phyloP scores from a whole-genome alignment of 2,888 invertebrate species.

The Ichneumoninae sp. region DNA sequence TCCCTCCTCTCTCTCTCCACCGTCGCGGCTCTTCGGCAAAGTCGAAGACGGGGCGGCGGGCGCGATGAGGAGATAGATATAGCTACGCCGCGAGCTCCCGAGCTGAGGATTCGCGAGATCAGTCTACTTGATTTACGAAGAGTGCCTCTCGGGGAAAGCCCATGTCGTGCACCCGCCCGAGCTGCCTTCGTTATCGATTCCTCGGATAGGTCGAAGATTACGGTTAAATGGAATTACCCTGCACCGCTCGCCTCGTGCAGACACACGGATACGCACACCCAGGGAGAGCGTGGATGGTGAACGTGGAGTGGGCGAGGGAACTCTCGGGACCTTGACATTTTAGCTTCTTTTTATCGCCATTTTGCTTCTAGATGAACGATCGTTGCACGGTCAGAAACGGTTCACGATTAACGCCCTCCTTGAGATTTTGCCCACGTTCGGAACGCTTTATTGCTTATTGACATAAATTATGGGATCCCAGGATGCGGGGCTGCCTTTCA shows the following conservation, averaged over 20 bases:
- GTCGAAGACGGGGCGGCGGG: constrained; percentile 8
- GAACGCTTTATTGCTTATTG: not conserved
- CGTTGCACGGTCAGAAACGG: constrained; percentile 49
- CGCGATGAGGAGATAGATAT: constrained; percentile 2
- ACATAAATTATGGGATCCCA: not conserved
- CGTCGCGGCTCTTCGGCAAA: constrained; percentile 13
- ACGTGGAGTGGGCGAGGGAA: not conserved
- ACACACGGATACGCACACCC: constrained; percentile 2
- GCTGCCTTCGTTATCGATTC: constrained; percentile 64
- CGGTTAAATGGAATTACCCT: constrained; percentile 63
- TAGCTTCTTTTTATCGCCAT: constrained; percentile 31
- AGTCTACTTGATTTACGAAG: constrained; percentile 59
- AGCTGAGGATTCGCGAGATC: constrained; percentile 54
- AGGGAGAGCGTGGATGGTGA: not conserved
- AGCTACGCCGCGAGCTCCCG: not conserved
- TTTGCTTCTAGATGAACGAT: constrained; percentile 47
- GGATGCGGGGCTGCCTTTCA: not conserved
- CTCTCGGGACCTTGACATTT: constrained; percentile 66
- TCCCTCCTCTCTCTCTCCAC: constrained; percentile 5
- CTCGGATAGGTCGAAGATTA: constrained; percentile 65
- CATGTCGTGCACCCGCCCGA: constrained; percentile 54
- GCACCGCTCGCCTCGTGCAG: constrained; percentile 55
- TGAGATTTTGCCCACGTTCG: constrained; percentile 27
- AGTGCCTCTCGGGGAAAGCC: constrained; percentile 54
- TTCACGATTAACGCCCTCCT: constrained; percentile 55